Percentiles rank a stretch among this genome's conserved stretches.
phyloP scores from a whole-genome alignment of 1,140 invertebrate species.

The Drosophila lacertosa region DNA sequence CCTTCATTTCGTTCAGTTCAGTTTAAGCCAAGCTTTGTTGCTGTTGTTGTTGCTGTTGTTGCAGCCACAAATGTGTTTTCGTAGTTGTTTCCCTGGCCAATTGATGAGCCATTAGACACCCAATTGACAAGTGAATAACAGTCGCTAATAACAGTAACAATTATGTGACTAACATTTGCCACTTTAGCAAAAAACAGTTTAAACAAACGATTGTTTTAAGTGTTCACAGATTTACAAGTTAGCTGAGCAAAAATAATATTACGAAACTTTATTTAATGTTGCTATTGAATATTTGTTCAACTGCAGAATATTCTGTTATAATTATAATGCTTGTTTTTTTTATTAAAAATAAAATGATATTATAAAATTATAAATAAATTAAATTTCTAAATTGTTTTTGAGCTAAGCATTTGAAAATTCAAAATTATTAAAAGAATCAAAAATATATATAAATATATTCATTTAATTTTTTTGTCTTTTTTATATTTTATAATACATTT shows the following conservation, averaged over 20 bases:
- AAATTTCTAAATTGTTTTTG: too few species aligned
- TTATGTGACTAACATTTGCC: constrained; percentile 1
- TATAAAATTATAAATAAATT: too few species aligned
- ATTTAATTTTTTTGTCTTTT: too few species aligned
- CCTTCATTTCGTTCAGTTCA: constrained; percentile 4
- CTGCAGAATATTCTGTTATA: too few species aligned
- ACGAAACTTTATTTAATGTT: neutral
- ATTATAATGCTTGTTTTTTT: too few species aligned
- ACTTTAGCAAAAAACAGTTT: constrained; percentile 11
- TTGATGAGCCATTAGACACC: constrained; percentile 22
- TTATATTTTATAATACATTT: too few species aligned
- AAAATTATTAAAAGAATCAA: too few species aligned
- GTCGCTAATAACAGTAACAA: constrained; percentile 8
- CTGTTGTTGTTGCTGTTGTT: constrained; percentile 18
- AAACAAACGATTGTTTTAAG: neutral
- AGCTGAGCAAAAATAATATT: neutral
- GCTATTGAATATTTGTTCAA: too few species aligned
- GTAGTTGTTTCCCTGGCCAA: constrained; percentile 31
- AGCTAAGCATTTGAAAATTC: too few species aligned
- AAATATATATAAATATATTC: too few species aligned
- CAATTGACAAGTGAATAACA: constrained; percentile 13
- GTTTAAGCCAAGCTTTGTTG: neutral
- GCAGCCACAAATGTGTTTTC: constrained; percentile 22
- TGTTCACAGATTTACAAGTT: neutral
- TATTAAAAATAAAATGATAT: neutral